Percentiles rank a stretch among this genome's conserved stretches.
Conservation (phyloP, 2,113 vertebrate species). For the Trachemys scripta region DNA sequence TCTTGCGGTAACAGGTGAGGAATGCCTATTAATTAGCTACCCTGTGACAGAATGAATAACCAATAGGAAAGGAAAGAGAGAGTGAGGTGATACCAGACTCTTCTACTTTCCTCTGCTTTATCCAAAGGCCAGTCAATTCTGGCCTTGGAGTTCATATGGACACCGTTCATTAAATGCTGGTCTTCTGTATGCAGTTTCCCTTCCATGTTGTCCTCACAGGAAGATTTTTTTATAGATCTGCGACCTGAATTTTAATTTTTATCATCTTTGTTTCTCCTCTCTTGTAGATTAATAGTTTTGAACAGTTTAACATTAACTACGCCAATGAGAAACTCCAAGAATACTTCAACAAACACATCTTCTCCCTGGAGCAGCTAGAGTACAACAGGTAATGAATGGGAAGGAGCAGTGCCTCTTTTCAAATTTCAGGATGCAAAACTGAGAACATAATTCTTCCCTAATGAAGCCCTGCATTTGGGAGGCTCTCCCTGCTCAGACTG, state of each 20-base stretch:
- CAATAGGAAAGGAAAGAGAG: neutral
- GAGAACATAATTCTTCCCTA: neutral
- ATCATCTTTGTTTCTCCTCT: conserved; percentile 32
- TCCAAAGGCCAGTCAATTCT: neutral
- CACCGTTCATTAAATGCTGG: neutral
- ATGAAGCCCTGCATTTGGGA: neutral
- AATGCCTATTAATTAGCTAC: neutral
- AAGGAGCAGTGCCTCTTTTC: rapidly evolving
- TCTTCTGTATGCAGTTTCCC: neutral
- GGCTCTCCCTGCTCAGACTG: neutral
- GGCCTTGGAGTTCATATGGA: neutral
- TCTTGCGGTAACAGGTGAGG: neutral
- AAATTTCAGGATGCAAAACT: neutral
- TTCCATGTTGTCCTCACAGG: neutral
- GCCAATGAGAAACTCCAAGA: conserved; percentile 96
- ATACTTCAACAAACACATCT: conserved; percentile 96
- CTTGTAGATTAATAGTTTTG: conserved; percentile 91
- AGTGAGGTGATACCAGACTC: neutral
- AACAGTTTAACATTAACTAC: conserved; percentile 96
- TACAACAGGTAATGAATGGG: conserved; percentile 87
- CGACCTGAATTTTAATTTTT: neutral
- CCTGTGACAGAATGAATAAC: neutral
- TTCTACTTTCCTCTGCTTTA: neutral
- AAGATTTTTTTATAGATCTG: neutral
- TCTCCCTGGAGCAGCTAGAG: conserved; percentile 94